Percentiles rank a stretch among this genome's conserved stretches.
These are phyloP conservation scores for Dorcus hopei DNA, from an alignment of 2,888 invertebrate species.

Conservation along the genomic window DNA sequence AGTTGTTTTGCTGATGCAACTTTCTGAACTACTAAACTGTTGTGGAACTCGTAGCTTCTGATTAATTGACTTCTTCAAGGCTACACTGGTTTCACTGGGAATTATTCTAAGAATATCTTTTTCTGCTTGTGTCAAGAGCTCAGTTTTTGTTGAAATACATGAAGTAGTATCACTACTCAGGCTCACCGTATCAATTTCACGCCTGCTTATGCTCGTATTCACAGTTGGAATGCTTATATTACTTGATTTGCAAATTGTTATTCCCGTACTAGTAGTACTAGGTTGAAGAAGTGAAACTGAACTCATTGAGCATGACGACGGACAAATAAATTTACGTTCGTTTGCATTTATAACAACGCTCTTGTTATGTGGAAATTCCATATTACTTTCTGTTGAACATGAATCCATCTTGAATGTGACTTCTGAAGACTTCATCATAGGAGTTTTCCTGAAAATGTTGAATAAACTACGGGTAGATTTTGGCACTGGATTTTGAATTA, in stretches of 20 bases:
- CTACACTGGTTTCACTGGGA: slow-evolving; percentile 11
- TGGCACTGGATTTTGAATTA: background rate
- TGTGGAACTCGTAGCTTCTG: slow-evolving; percentile 9
- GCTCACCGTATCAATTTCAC: too few species aligned
- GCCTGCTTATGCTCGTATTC: too few species aligned
- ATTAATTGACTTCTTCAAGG: slow-evolving; percentile 15
- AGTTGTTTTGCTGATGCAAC: background rate
- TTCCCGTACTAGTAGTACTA: background rate
- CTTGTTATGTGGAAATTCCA: background rate
- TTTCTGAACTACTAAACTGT: background rate
- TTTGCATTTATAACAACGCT: background rate
- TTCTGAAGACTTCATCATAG: background rate
- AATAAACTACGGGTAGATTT: slow-evolving; percentile 13
- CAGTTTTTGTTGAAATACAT: background rate
- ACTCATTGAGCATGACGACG: background rate
- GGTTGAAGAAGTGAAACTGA: background rate
- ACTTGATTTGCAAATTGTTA: too few species aligned
- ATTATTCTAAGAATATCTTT: slow-evolving; percentile 18
- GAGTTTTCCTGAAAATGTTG: slow-evolving; percentile 10
- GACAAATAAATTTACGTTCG: background rate
- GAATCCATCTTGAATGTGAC: background rate
- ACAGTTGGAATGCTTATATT: too few species aligned
- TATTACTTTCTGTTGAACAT: background rate
- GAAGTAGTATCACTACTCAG: background rate
- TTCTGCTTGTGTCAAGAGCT: slow-evolving; percentile 11